Base-by-base conservation (phyloP, 2,113 vertebrate species). In the Zosterops lateralis region DNA sequence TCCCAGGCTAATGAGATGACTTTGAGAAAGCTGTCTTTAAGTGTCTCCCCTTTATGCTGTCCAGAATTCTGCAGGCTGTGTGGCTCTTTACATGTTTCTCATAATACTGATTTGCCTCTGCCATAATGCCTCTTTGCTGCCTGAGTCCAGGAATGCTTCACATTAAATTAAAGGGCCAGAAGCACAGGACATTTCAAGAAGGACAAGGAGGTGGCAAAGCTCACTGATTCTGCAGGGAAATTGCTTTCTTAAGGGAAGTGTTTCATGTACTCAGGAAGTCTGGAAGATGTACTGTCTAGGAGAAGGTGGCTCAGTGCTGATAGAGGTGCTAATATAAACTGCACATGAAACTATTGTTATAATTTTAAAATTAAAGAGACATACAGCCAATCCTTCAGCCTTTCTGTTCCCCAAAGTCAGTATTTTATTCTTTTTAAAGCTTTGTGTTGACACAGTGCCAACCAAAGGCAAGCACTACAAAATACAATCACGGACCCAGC, bases 391-490 rank as follows among this genome's bases (percentile, higher is more conserved):
- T 53, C 38, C 34, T 90, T 73, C 73, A 95, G 65, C 22, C 42
- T 14, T 61, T 62, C 18, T n/a, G 2, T 25, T 70, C 50, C 48
- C 54, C 29, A 44, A 77, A 87, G 50, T 38, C 73, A 77, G 51
- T 36, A 65, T 81, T 92, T 93, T 57, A 51, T 44, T 78, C 15
- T 54, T 83, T 64, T 92, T 75, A 76, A 76, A 71, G 76, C 42
- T 90, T 44, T 71, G 48, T 0, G 0, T 78, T 87, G 82, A 68
- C 83, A 91, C 38, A 67, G 84, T 82, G 73, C 74, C 19, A 2
- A 89, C 77, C 81, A 92, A 94, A 94, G 87, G 81, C 74, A 94
- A 95, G 94, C 58, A 75, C 51, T 50, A 91, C 54, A 79, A 94
- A 92, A 94, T 58, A 82, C 50, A 93, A 81, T 57, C 48, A 78